phyloP scores from a whole-genome alignment of 2,888 invertebrate species.

The Megamerina dolium region DNA sequence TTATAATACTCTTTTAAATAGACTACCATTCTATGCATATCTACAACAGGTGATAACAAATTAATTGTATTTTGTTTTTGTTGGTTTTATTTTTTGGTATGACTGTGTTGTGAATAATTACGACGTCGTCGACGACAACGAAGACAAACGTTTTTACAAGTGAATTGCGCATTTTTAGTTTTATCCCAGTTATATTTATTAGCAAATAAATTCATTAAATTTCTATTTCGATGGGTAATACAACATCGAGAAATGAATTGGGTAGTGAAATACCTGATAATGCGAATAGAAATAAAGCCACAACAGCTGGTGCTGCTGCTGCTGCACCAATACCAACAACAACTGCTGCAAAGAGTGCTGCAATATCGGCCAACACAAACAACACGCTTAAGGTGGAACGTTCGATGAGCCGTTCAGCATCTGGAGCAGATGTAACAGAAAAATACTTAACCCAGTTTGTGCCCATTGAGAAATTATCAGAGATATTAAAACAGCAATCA shows the following conservation, averaged over 20 bases:
- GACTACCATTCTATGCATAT: too few species aligned
- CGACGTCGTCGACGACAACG: too few species aligned
- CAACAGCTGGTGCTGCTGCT: conserved; percentile 11
- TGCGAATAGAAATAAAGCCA: conserved; percentile 20
- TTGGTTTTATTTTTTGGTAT: too few species aligned
- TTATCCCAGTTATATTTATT: too few species aligned
- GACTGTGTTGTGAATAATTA: too few species aligned
- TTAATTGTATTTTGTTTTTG: too few species aligned
- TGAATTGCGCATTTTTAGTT: too few species aligned
- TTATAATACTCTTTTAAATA: too few species aligned
- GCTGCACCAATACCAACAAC: conserved; percentile 21
- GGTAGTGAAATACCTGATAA: conserved; percentile 28
- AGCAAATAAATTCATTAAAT: too few species aligned
- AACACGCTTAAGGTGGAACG: conserved; percentile 19
- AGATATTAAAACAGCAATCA: conserved; percentile 65
- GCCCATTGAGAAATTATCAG: conserved; percentile 70
- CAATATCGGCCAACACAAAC: conserved; percentile 2
- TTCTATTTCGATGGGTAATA: conserved; percentile 34
- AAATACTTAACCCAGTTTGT: conserved; percentile 59
- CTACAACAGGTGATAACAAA: too few species aligned
- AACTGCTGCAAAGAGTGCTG: conserved; percentile 1
- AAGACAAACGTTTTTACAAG: too few species aligned
- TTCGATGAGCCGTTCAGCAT: conserved; percentile 56
- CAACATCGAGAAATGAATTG: conserved; percentile 33
- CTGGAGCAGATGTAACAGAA: conserved; percentile 62